phyloP scores from a whole-genome alignment of 2,888 invertebrate species.

The Eristalis arbustorum region DNA sequence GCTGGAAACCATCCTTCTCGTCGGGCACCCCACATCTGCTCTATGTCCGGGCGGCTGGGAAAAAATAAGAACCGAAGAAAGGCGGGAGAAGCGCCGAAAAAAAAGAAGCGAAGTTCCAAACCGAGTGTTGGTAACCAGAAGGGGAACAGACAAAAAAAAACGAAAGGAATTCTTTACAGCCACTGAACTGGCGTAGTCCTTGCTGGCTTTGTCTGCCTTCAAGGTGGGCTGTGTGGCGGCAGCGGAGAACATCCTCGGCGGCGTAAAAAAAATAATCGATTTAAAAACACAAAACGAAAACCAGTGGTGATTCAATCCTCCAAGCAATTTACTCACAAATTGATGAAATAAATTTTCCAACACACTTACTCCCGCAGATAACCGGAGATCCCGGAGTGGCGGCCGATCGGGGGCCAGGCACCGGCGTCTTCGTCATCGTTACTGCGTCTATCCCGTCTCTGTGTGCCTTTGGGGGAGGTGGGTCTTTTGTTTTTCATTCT shows the following conservation, averaged over 20 bases:
- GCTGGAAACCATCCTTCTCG: conserved; percentile 45
- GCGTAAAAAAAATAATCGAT: conserved; percentile 58
- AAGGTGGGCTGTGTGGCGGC: background rate
- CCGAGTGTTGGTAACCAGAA: background rate
- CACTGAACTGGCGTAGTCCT: conserved; percentile 19
- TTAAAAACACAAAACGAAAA: conserved; percentile 64
- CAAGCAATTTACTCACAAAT: conserved; percentile 80
- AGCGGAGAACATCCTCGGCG: conserved; percentile 1
- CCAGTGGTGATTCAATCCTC: conserved; percentile 75
- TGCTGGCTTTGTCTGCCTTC: conserved; percentile 19
- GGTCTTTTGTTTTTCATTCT: conserved; percentile 51
- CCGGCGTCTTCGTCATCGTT: background rate
- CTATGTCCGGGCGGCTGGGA: conserved; percentile 40
- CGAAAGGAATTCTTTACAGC: conserved; percentile 41
- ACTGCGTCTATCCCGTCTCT: conserved; percentile 25
- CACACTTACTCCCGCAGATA: conserved; percentile 75
- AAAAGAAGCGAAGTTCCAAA: background rate
- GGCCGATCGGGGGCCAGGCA: too few relatives aligned
- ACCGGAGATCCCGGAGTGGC: conserved; percentile 1
- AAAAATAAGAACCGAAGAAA: conserved; percentile 45
- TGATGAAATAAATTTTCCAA: conserved; percentile 80
- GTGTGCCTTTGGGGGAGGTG: background rate
- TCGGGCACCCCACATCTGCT: conserved; percentile 36
- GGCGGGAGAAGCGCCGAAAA: conserved; percentile 8
- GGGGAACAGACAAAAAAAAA: conserved; percentile 24